Conservation (phyloP, 2,888 invertebrate genomes). For the Philereme vetulata region DNA sequence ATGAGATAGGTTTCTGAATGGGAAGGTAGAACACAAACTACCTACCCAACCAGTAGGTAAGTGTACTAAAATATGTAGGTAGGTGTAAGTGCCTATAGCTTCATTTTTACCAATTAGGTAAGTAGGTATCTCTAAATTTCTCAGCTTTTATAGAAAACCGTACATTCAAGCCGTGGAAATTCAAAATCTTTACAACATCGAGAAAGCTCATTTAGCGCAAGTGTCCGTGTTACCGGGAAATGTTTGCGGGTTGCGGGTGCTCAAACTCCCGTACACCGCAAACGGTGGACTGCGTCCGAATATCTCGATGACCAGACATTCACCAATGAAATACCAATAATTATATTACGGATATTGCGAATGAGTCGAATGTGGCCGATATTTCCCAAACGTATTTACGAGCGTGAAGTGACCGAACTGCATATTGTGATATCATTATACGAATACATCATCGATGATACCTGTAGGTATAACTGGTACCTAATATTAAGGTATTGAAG, state of each 20-base stretch:
- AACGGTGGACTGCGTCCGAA: conserved; percentile 51
- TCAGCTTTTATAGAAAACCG: no score
- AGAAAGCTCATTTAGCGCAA: conserved; percentile 30
- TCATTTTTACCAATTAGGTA: no score
- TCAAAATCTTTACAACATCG: background rate
- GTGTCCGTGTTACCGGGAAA: conserved; percentile 51
- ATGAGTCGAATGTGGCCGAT: conserved; percentile 36
- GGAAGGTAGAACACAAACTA: no score
- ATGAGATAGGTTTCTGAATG: no score
- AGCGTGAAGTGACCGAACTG: conserved; percentile 4
- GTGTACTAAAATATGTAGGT: no score
- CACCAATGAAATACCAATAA: conserved; percentile 61
- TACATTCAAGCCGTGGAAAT: background rate
- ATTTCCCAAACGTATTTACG: conserved; percentile 27
- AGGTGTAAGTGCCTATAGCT: no score
- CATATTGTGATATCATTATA: conserved; percentile 1
- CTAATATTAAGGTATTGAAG: no score
- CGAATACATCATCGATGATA: background rate
- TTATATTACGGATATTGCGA: conserved; percentile 50
- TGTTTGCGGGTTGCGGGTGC: conserved; percentile 51
- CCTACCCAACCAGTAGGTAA: no score
- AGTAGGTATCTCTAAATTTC: no score
- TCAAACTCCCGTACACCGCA: conserved; percentile 60
- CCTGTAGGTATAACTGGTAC: no score
- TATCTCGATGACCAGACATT: conserved; percentile 46